Base-by-base conservation (phyloP, 2,113 vertebrate species). In the Prunella fulvescens region DNA sequence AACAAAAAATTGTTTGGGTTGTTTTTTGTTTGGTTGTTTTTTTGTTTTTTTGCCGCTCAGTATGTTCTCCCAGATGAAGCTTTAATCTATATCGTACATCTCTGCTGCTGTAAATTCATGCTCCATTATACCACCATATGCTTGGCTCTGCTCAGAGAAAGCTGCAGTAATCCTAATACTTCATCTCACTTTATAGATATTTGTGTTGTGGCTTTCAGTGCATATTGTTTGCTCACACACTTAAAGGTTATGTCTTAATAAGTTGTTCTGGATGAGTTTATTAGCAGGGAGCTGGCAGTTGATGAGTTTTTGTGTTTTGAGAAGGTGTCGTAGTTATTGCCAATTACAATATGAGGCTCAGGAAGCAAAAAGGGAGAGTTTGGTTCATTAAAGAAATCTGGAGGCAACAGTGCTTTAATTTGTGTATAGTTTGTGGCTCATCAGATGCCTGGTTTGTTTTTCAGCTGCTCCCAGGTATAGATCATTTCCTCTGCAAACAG, bases 91-190 rank as follows among this genome's bases (percentile, higher is more conserved):
- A 90, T 95, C 33, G 42, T 93, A 71, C 95, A 93, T 96, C 94
- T 97, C 94, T 84, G 94, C 33, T 91, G 95, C 95, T 96, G 91
- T 93, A 94, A 97, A 97, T 96, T 96, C 95, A 91, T 95, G 97
- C 95, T 96, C 91, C 95, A 80, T 97, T 96, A 86, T 97, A 48
- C 70, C 25, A n/a, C 96, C 96, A 95, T 92, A 95, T 95, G 97
- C 82, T 90, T 11, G 19, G 79, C 87, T 90, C 82, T 9, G 12
- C 88, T 81, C 29, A 12, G 77, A 84, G 91, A 70, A 93, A 86
- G 93, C 82, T 65, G 65, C 37, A 42, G 81, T 50, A 66, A 83
- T 92, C 86, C 73, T 69, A 62, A 81, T 33, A 13, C 81, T 56
- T 81, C 64, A 31, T 73, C 54, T 88, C 58, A 15, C 91, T 94